A percentile compares a stretch with the other conserved stretches of the same genome.
phyloP scores from a whole-genome alignment of 2,113 vertebrate genomes.

The Apodemus speciosus region DNA sequence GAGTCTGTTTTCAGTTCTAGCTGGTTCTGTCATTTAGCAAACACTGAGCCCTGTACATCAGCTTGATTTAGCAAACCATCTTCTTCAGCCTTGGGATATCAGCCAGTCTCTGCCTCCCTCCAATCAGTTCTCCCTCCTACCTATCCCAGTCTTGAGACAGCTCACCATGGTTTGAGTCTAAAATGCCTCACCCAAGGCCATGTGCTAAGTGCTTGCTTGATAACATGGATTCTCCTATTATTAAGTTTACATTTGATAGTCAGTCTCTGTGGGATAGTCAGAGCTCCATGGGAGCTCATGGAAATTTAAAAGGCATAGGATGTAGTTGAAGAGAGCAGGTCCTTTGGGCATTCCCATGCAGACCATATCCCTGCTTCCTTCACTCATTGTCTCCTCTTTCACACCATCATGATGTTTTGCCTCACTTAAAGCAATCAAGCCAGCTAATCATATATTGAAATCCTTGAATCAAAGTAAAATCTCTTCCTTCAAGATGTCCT shows the following conservation, averaged over 20 bases:
- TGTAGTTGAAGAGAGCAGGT: not conserved
- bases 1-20: not conserved
- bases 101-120: not conserved
- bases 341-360: not conserved
- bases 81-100: not conserved
- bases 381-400: not conserved
- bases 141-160: not conserved
- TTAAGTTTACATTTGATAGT: not conserved
- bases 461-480: not conserved
- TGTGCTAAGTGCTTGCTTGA: not conserved
- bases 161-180: not conserved
- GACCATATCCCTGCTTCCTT: no score
- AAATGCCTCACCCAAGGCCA: not conserved
- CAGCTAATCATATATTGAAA: not conserved
- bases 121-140: not conserved
- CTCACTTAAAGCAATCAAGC: not conserved
- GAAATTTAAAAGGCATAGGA: not conserved
- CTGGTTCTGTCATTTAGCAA: conserved; percentile 10
- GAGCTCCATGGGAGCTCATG: not conserved
- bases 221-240: not conserved
- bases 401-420: not conserved
- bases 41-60: not conserved
- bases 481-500: not conserved
- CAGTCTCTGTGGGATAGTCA: no score
- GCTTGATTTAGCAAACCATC: not conserved